These are phyloP conservation scores for Squalus acanthias DNA, from an alignment of 2,797 vertebrate genomes.

Conservation along the genomic window DNA sequence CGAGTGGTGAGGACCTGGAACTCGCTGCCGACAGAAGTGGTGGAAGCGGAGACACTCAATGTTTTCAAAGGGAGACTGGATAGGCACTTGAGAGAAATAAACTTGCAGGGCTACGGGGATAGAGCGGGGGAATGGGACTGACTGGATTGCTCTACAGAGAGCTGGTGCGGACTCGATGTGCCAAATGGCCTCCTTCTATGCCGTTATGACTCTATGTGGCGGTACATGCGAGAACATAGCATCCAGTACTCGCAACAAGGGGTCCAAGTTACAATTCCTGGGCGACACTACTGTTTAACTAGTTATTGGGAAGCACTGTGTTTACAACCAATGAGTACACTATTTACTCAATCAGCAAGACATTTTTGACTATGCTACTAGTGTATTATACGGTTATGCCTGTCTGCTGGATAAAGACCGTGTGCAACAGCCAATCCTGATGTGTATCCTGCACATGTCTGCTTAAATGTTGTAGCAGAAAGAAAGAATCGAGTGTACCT, in stretches of 20 bases:
- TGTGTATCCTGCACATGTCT: not conserved
- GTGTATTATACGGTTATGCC: not conserved
- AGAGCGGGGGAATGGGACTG: too few relatives aligned
- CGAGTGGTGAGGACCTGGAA: too few relatives aligned
- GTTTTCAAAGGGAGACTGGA: too few relatives aligned
- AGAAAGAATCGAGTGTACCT: conserved; percentile 48
- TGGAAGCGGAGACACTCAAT: too few relatives aligned
- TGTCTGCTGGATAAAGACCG: not conserved
- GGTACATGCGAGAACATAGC: not conserved
- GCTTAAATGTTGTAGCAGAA: not conserved
- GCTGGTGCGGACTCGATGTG: too few relatives aligned
- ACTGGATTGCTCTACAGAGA: too few relatives aligned
- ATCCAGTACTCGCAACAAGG: not conserved
- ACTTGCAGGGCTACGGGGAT: too few relatives aligned
- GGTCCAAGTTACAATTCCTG: not conserved
- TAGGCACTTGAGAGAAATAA: too few relatives aligned
- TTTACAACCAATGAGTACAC: not conserved
- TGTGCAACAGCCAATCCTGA: not conserved
- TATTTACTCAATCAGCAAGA: not conserved
- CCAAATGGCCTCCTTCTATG: too few relatives aligned
- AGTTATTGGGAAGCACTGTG: not conserved
- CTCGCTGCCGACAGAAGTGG: too few relatives aligned
- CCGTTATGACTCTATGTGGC: not conserved
- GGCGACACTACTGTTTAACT: not conserved
- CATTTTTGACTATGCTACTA: not conserved